Conservation (phyloP, 1,140 invertebrate genomes). For the Panagrolaimus sp. region DNA sequence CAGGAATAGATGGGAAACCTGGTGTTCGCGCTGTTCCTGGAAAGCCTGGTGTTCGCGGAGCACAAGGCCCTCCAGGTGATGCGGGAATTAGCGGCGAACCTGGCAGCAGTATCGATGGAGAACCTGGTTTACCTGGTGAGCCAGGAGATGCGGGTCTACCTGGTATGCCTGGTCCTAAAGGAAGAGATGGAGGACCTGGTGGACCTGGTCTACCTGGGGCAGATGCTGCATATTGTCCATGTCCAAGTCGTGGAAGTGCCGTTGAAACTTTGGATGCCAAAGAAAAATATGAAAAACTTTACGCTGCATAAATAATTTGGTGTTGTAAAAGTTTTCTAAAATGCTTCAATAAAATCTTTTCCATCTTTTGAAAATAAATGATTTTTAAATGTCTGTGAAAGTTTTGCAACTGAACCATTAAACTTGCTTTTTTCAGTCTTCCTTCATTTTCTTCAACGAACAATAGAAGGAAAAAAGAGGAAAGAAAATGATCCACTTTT, state of each 20-base stretch:
- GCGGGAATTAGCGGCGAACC: slow-evolving; percentile 1
- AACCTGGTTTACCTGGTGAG: not conserved
- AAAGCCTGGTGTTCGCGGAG: slow-evolving; percentile 13
- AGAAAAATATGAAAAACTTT: slow-evolving; percentile 4
- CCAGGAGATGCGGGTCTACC: slow-evolving; percentile 16
- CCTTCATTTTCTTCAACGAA: too few relatives aligned
- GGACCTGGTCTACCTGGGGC: not conserved
- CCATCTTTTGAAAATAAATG: too few relatives aligned
- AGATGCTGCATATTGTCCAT: slow-evolving; percentile 13
- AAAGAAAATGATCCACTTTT: too few relatives aligned
- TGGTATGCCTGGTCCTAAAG: slow-evolving; percentile 23
- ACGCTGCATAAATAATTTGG: not conserved
- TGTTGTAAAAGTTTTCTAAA: too few relatives aligned
- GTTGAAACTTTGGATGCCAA: not conserved
- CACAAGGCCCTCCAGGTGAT: slow-evolving; percentile 18
- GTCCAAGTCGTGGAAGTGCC: not conserved
- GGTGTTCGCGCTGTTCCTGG: slow-evolving; percentile 20
- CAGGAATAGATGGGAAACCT: slow-evolving; percentile 10
- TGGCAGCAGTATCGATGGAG: slow-evolving; percentile 3
- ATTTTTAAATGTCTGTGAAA: too few relatives aligned
- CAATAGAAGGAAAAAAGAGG: too few relatives aligned
- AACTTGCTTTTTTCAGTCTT: too few relatives aligned
- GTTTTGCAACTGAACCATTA: too few relatives aligned
- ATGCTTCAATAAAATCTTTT: too few relatives aligned
- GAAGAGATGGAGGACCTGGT: not conserved